A percentile compares a stretch with the other conserved stretches of the same genome.
These are phyloP conservation scores for Bungarus multicinctus DNA, from an alignment of 2,113 vertebrate genomes.

Conservation along the genomic window DNA sequence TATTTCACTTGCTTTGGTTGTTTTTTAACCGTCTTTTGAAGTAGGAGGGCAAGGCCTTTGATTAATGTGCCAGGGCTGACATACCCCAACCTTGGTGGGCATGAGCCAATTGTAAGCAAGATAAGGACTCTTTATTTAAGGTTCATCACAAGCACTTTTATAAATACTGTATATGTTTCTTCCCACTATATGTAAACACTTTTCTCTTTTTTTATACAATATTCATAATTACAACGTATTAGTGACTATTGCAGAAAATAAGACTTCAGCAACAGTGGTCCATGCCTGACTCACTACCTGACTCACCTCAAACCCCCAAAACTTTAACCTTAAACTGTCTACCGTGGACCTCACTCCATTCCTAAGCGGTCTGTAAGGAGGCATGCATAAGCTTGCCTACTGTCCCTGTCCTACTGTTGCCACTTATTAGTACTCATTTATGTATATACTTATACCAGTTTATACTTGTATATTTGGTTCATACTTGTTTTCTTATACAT, in stretches of 20 bases:
- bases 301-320: no score
- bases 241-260: background rate
- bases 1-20: background rate
- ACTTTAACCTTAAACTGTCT: no score
- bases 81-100: background rate
- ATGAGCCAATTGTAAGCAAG: background rate
- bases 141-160: background rate
- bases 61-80: background rate
- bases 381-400: no score
- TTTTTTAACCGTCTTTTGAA: background rate
- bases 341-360: no score
- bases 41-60: background rate
- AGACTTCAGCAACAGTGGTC: no score
- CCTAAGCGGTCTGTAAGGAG: no score
- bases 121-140: background rate
- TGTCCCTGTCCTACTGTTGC: no score
- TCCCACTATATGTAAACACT: background rate
- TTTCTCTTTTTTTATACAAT: background rate
- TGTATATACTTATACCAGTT: no score
- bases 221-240: background rate
- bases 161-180: background rate
- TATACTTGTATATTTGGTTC: no score
- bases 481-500: no score
- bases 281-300: no score
- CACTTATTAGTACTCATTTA: no score